These are phyloP conservation scores for Halcyon leucocephala DNA, from an alignment of 2,797 vertebrate species.

Conservation along the genomic window DNA sequence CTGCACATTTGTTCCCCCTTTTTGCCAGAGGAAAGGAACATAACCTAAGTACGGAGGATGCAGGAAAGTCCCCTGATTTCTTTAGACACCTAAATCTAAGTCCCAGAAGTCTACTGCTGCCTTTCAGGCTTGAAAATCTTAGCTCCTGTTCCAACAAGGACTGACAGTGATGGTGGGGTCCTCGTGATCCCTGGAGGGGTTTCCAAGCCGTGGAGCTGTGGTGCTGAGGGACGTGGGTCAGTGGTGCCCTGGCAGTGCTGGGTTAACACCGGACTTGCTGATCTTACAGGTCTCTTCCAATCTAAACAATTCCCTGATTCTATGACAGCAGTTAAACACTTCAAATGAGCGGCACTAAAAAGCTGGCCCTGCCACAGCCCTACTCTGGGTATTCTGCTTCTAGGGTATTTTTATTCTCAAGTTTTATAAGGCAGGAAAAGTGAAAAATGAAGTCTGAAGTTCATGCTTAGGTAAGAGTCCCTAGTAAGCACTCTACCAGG, in stretches of 20 bases:
- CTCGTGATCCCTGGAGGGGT: too few species aligned
- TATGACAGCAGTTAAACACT: background rate
- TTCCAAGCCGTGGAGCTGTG: too few species aligned
- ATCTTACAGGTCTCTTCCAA: too few species aligned
- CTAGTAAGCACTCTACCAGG: background rate
- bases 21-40: background rate
- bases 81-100: accelerated
- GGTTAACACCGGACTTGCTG: too few species aligned
- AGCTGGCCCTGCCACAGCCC: background rate
- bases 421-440: background rate
- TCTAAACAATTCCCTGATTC: too few species aligned
- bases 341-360: background rate
- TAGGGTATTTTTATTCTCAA: background rate
- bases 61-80: background rate
- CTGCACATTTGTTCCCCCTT: background rate
- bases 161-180: background rate
- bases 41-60: background rate
- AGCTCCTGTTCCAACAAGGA: background rate
- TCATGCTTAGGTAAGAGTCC: background rate
- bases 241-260: too few species aligned
- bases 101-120: background rate
- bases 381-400: accelerated
- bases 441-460: background rate
- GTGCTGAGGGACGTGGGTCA: too few species aligned
- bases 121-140: background rate